These are phyloP conservation scores for Prunella himalayana DNA, from an alignment of 2,113 vertebrate genomes.

Conservation along the genomic window DNA sequence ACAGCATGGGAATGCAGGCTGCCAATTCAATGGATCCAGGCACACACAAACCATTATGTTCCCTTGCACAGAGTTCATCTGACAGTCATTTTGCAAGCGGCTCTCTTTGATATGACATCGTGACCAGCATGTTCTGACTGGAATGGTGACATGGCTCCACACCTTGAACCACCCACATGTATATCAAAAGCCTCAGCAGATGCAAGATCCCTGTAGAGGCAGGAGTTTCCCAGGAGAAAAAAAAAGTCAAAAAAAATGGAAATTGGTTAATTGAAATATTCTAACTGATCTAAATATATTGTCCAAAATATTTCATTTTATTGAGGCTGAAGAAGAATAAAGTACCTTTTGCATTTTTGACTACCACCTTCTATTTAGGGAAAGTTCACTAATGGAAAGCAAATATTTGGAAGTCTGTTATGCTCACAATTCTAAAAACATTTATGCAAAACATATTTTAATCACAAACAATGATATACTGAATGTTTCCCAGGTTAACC, in stretches of 20 bases:
- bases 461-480: not conserved
- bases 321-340: not conserved
- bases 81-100: slow-evolving; percentile 30
- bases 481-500: not conserved
- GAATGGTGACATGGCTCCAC: slow-evolving; percentile 32
- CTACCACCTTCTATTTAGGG: not conserved
- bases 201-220: not conserved
- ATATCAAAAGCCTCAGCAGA: slow-evolving; percentile 7
- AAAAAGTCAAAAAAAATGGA: no score
- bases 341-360: not conserved
- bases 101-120: not conserved
- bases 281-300: not conserved
- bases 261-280: no score
- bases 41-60: not conserved
- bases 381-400: not conserved
- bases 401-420: not conserved
- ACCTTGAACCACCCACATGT: slow-evolving; percentile 51
- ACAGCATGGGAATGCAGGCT: not conserved
- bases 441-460: not conserved
- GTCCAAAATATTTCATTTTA: not conserved
- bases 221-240: slow-evolving; percentile 17
- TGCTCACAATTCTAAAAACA: not conserved
- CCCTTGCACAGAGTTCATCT: not conserved
- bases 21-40: not conserved
- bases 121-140: slow-evolving; percentile 43